A percentile compares a stretch with the other conserved stretches of the same genome.
Conservation (phyloP, 2,797 vertebrate species). For the Tarsius wallacei region DNA sequence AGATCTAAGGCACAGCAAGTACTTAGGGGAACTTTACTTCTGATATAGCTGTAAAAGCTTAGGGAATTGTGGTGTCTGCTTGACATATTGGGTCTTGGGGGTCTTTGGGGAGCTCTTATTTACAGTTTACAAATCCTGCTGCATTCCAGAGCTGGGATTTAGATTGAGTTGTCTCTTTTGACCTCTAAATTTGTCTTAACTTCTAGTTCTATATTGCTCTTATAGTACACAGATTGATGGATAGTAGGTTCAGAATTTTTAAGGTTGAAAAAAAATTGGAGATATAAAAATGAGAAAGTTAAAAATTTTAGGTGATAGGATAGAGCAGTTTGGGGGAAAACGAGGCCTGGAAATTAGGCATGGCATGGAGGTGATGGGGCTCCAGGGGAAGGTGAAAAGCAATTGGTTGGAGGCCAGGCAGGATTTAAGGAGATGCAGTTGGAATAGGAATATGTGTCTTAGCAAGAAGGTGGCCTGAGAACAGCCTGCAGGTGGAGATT, state of each 20-base stretch:
- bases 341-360: not conserved
- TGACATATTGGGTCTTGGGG: not conserved
- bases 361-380: too few species aligned
- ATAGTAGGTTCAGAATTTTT: not conserved
- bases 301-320: not conserved
- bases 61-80: not conserved
- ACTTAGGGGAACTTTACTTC: conserved; percentile 33
- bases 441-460: not conserved
- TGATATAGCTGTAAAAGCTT: not conserved
- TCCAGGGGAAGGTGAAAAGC: not conserved
- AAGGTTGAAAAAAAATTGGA: not conserved
- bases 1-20: not conserved
- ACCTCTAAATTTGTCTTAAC: conserved; percentile 40
- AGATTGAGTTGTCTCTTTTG: not conserved
- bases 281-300: not conserved
- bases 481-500: not conserved
- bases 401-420: not conserved
- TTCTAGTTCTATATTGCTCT: conserved; percentile 14
- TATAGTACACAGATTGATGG: not conserved
- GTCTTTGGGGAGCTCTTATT: not conserved
- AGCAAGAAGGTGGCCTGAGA: not conserved
- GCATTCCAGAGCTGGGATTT: conserved; percentile 21
- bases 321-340: not conserved
- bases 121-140: conserved; percentile 25
- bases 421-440: not conserved